A percentile compares a stretch with the other conserved stretches of the same genome.
Conservation (phyloP, 2,113 vertebrate species). For the Oryzias woworae region DNA sequence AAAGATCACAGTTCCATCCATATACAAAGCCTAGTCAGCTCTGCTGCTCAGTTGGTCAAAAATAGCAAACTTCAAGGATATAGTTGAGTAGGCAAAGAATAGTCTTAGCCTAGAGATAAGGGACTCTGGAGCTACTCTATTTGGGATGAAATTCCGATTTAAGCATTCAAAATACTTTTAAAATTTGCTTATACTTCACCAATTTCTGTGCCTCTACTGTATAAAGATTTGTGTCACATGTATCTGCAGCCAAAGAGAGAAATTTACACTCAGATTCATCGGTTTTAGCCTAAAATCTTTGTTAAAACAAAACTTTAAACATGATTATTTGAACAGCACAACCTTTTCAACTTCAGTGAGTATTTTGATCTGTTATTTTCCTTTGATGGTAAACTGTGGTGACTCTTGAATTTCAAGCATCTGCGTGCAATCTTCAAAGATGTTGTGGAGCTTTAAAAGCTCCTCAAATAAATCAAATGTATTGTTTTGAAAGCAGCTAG, state of each 20-base stretch:
- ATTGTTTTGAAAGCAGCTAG: neutral
- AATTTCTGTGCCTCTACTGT: too few relatives aligned
- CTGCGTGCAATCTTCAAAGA: conserved; percentile 1
- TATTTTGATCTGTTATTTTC: conserved; percentile 10
- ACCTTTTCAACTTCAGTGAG: conserved; percentile 2
- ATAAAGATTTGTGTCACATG: neutral
- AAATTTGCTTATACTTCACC: too few relatives aligned
- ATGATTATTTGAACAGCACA: neutral
- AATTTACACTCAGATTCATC: conserved; percentile 2
- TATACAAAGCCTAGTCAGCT: too few relatives aligned
- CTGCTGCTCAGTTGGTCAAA: too few relatives aligned
- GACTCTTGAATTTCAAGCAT: neutral
- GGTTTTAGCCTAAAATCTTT: neutral
- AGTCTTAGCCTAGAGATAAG: too few relatives aligned
- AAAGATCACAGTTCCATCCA: too few relatives aligned
- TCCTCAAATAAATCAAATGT: neutral
- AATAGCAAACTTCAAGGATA: too few relatives aligned
- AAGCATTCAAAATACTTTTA: too few relatives aligned
- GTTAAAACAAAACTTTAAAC: neutral
- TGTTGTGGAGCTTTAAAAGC: neutral
- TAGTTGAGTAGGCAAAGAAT: too few relatives aligned
- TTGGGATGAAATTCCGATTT: too few relatives aligned
- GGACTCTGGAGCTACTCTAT: too few relatives aligned
- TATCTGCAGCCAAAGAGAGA: neutral
- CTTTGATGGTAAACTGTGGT: conserved; percentile 2